phyloP scores from a whole-genome alignment of 2,888 invertebrate genomes.

The Drosophila anomelani region DNA sequence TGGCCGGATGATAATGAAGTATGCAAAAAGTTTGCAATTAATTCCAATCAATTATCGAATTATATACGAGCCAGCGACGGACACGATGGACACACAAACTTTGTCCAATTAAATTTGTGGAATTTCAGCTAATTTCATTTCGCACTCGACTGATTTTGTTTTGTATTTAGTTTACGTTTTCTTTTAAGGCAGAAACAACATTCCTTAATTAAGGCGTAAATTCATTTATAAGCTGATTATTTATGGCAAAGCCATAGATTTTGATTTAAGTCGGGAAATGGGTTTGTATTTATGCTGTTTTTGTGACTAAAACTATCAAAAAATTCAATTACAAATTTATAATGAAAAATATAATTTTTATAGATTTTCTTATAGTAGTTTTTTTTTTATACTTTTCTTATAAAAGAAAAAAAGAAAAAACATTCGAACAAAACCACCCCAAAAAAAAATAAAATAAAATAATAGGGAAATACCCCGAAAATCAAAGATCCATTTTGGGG shows the following conservation, averaged over 20 bases:
- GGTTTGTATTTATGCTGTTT: neutral
- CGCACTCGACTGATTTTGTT: slow-evolving; percentile 24
- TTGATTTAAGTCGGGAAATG: neutral
- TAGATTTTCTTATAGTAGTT: no score
- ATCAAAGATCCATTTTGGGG: slow-evolving; percentile 31
- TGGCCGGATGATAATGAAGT: slow-evolving; percentile 16
- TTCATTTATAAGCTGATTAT: neutral
- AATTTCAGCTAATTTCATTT: slow-evolving; percentile 50
- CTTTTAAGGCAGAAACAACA: neutral
- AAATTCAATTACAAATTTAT: neutral
- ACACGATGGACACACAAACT: slow-evolving; percentile 11
- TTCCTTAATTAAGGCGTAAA: slow-evolving; percentile 6
- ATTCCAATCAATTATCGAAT: slow-evolving; percentile 41
- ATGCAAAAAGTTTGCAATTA: slow-evolving; percentile 42
- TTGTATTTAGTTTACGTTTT: slow-evolving; percentile 6
- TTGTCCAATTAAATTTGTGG: slow-evolving; percentile 31
- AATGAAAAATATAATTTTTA: neutral
- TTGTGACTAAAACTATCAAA: neutral
- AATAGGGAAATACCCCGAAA: slow-evolving; percentile 6
- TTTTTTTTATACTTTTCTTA: neutral
- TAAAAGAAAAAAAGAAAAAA: neutral
- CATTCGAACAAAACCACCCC: neutral
- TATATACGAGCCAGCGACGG: slow-evolving; percentile 10
- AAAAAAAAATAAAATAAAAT: neutral
- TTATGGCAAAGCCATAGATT: neutral